phyloP scores from a whole-genome alignment of 64 coral and sea anemone genomes.

The Montipora foliosa region DNA sequence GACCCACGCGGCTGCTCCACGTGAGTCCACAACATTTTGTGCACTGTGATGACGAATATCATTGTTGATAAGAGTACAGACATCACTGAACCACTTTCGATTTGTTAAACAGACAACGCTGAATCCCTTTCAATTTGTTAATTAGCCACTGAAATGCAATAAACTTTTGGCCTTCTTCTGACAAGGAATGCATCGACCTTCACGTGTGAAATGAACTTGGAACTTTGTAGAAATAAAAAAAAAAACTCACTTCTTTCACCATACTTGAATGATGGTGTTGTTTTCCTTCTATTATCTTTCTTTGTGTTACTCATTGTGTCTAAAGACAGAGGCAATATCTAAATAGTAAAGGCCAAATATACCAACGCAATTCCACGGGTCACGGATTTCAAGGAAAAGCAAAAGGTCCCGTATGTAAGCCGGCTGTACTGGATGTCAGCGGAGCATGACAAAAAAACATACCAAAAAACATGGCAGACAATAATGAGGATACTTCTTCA shows the following conservation, averaged over 20 bases:
- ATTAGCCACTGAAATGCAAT: no score
- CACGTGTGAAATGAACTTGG: neutral
- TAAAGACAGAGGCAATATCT: neutral
- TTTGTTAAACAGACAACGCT: no score
- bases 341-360: neutral
- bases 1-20: no score
- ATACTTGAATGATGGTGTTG: conserved; percentile 17
- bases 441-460: neutral
- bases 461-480: conserved; percentile 20
- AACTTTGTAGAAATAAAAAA: neutral
- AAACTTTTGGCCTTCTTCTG: no score
- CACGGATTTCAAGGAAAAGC: neutral
- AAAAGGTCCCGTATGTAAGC: neutral
- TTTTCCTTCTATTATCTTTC: conserved; percentile 43
- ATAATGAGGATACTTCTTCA: neutral
- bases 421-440: neutral
- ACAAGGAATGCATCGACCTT: no score
- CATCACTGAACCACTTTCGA: no score
- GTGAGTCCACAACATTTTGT: no score
- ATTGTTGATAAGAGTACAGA: no score
- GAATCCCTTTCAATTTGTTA: no score
- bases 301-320: conserved; percentile 1
- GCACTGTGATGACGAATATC: no score
- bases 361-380: neutral
- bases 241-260: conserved; percentile 9